Conservation (phyloP, 30 jellyfish, hydroid and myxozoan genomes). For the Mastigias papua region DNA sequence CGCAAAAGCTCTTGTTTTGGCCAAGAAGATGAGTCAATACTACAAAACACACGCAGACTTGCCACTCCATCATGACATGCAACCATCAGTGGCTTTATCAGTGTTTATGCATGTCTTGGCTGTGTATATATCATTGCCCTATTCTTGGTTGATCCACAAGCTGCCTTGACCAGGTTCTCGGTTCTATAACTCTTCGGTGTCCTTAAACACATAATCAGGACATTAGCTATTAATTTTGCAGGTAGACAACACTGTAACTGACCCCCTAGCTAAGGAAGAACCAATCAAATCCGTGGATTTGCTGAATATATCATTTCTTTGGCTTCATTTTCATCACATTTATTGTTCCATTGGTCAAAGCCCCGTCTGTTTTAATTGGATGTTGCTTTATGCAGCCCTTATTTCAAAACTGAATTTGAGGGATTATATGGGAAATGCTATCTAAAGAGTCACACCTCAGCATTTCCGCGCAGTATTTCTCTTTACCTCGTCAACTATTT, state of each 20-base stretch:
- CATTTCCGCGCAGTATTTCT: background rate
- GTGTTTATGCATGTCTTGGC: background rate
- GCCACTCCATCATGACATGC: constrained; percentile 3
- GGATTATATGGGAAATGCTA: background rate
- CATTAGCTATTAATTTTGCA: background rate
- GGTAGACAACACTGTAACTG: background rate
- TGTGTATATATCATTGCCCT: background rate
- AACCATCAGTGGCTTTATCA: background rate
- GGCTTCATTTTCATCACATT: background rate
- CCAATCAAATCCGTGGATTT: background rate
- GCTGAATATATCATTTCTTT: background rate
- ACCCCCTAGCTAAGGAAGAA: background rate
- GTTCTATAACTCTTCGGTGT: background rate
- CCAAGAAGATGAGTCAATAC: background rate
- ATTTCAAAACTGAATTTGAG: background rate
- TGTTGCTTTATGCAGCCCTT: background rate
- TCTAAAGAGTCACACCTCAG: background rate
- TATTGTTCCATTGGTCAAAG: background rate
- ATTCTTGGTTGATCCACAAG: background rate
- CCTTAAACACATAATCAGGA: background rate
- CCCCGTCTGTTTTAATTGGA: background rate
- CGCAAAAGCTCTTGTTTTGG: background rate
- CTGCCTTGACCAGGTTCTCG: background rate
- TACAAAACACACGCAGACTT: background rate
- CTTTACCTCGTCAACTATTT: too few species aligned